Evolutionary conservation across 1,140 invertebrate genomes (phyloP), one percentile per base, ranked within the genome.

Genomic region (Adelges cooleyi): DNA sequence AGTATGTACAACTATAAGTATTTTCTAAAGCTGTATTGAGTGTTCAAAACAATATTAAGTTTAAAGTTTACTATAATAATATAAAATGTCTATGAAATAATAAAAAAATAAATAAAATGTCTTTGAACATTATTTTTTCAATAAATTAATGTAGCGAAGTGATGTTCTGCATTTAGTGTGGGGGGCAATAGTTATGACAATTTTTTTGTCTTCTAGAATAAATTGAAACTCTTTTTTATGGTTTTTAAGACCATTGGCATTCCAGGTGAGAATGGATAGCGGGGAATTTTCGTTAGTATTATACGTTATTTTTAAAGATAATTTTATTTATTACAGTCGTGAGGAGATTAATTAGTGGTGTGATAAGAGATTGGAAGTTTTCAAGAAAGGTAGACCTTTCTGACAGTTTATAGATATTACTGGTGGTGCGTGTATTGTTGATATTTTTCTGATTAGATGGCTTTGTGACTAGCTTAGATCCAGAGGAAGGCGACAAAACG

Each of bases 171-270:
- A n/a, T 48, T 18, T 48, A 18, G 44, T 20, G 44, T 48, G 17
- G 15, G 18, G 18, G 5, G 44, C 67, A 3, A 70, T 38, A 18
- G 67, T 23, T n/a, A 69, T 51, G 17, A 69, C 68, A 15, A 71
- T 69, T 65, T 69, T 51, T 33, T 69, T 40, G 5, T 40, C 25
- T 11, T 65, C 6, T 48, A 70, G 48, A 17, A 70, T 69, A 18
- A 66, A 49, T 46, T 66, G 53, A 22, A 70, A 25, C 65, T 71
- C 70, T 5, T 67, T 6, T 5, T 17, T 59, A 10, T 68, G 68
- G 27, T 69, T 67, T 9, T 29, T 25, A 17, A 69, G 38, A 2
- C 70, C 67, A 22, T 70, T 70, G n/a, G 70, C 65, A 59, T 69
- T 69, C 56, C 70, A 68, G 0, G 52, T n/a, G 22, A 48, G 36